Conservation (phyloP, 2,888 invertebrate genomes). For the Auanema sp. region DNA sequence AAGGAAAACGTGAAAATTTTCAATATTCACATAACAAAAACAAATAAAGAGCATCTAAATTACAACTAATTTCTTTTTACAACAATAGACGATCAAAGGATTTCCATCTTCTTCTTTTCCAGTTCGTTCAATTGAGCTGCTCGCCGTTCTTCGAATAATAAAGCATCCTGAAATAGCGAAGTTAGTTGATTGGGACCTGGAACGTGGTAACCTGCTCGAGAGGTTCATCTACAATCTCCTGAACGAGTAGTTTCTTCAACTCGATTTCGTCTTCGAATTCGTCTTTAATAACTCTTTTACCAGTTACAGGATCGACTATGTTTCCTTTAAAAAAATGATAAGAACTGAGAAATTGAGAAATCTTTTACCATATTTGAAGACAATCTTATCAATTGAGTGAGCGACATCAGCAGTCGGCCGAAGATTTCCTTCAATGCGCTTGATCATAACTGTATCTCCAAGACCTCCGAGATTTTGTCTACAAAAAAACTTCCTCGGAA, state of each 20-base stretch:
- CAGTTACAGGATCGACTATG: constrained; percentile 56
- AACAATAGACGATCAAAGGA: background rate
- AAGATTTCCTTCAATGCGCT: constrained; percentile 39
- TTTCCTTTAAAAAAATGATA: constrained; percentile 28
- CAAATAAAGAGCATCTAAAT: constrained; percentile 1
- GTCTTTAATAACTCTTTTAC: constrained; percentile 50
- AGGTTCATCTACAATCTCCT: constrained; percentile 51
- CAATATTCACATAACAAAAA: constrained; percentile 10
- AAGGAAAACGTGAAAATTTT: background rate
- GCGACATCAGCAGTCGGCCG: constrained; percentile 51
- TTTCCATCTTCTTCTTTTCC: constrained; percentile 28
- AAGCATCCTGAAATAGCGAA: constrained; percentile 27
- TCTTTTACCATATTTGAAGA: constrained; percentile 52
- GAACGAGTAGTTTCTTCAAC: constrained; percentile 46
- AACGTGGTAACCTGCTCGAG: constrained; percentile 31
- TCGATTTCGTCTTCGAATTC: constrained; percentile 50
- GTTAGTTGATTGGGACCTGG: too few relatives aligned
- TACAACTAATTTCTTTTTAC: background rate
- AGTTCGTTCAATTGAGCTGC: constrained; percentile 38
- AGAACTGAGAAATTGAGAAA: background rate
- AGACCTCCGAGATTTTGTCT: constrained; percentile 35
- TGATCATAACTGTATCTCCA: constrained; percentile 56
- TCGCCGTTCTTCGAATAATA: constrained; percentile 52
- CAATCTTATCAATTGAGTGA: constrained; percentile 48
- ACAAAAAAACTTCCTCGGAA: constrained; percentile 1